Base-by-base conservation (phyloP, 1,140 invertebrate genomes). In the Drosophila prosaltans region DNA sequence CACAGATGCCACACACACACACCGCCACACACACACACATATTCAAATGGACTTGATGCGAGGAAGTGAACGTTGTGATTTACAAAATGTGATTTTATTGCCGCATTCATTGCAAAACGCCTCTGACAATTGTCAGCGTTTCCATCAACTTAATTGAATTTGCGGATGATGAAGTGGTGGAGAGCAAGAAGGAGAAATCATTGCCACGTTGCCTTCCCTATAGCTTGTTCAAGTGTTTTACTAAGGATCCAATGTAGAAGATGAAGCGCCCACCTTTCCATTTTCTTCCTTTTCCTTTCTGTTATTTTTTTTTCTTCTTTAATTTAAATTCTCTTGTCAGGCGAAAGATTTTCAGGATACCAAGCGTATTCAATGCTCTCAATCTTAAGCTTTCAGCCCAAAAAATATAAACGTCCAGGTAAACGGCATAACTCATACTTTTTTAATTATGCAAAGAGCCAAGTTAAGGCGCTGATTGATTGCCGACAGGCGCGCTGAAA, bases 91-190 rank as follows among this genome's bases (percentile, higher is more conserved):
- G 67, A 72, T 77, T 77, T 78, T 58, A 78, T 77, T 72, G 74
- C 74, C 62, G 65, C 67, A 68, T 65, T 51, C 62, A 71, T 51
- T 51, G 45, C 45, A 51, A 51, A 66, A 45, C 61, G 67, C 61
- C 60, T 59, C 41, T 40, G 69, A 60, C 83, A 88, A 84, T 84
- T 84, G 77, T 88, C 84, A 65, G 45, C 45, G 45, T 51, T 88
- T 89, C 89, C 84, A 88, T 88, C 84, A 89, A 78, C 64, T 80
- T 84, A 88, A 88, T 88, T 88, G 84, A 84, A 88, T 89, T 83
- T 70, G 69, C 63, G 61, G 70, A 67, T 57, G 63, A 70, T 51
- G 8, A 24, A 30, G 40, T 54, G 45, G 40, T 54, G 45, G 48
- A 39, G 60, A 16, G 30, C 2, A 28, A 26, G 41, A 26, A 3